Evolutionary conservation across 2,113 vertebrate genomes (phyloP).

Genomic region (Dipodomys stephensi): DNA sequence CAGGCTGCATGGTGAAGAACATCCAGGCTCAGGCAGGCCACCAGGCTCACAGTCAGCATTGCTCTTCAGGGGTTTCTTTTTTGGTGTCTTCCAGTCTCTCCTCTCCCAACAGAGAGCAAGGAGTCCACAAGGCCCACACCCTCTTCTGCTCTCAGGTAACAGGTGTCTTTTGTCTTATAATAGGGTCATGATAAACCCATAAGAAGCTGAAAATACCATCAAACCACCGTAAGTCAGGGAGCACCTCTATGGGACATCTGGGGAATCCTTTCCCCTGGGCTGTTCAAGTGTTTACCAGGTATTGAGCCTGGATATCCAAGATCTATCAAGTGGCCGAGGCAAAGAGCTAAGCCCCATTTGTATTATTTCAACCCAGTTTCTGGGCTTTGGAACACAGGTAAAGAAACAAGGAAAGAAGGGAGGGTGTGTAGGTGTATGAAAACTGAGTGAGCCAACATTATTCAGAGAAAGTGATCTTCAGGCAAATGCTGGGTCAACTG

Average conservation of each 20-base stretch:
- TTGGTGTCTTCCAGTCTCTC: not conserved
- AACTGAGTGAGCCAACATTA: not conserved
- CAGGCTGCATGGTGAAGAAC: accelerated
- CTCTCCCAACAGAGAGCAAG: not conserved
- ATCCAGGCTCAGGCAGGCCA: not conserved
- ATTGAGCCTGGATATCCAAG: not conserved
- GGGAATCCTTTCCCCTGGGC: too few relatives aligned
- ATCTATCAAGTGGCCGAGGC: not conserved
- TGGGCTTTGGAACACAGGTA: not conserved
- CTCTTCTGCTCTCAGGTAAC: not conserved
- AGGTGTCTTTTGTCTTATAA: too few relatives aligned
- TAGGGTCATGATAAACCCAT: not conserved
- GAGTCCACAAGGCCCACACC: not conserved
- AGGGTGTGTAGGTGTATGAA: not conserved
- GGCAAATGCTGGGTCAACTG: accelerated
- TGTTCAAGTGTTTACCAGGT: not conserved
- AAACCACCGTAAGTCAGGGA: not conserved
- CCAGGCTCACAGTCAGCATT: not conserved
- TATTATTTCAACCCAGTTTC: not conserved
- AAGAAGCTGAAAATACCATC: not conserved
- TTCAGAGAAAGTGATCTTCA: not conserved
- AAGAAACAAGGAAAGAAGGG: not conserved
- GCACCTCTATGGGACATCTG: not conserved
- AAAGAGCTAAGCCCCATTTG: not conserved
- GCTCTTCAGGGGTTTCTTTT: not conserved